Percentiles rank a stretch among this genome's conserved stretches.
These are phyloP conservation scores for Bhutanitis thaidina DNA, from an alignment of 2,888 invertebrate species.

Conservation along the genomic window DNA sequence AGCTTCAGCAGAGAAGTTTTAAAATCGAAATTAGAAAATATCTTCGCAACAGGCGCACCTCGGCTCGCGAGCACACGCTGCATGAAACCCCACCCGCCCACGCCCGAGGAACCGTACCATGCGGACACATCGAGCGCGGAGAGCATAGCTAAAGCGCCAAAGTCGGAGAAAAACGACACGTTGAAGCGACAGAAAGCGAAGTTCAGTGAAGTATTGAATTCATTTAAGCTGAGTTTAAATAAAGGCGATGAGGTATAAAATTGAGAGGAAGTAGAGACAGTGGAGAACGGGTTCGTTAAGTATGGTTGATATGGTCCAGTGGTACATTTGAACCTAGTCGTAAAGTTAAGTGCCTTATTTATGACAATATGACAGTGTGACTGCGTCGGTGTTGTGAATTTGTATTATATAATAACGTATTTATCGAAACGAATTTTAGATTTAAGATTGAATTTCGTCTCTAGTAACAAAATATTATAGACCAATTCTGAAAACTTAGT, in stretches of 20 bases:
- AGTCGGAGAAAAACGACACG: slow-evolving; percentile 69
- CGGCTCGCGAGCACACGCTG: slow-evolving; percentile 50
- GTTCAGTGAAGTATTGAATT: slow-evolving; percentile 65
- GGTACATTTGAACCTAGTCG: slow-evolving; percentile 43
- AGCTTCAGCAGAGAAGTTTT: slow-evolving; percentile 59
- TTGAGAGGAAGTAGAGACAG: neutral
- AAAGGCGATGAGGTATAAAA: slow-evolving; percentile 56
- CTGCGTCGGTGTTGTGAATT: slow-evolving; percentile 20
- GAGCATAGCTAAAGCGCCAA: slow-evolving; percentile 55
- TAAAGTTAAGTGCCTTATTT: slow-evolving; percentile 58
- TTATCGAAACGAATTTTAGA: slow-evolving; percentile 17
- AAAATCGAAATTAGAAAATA: slow-evolving; percentile 62
- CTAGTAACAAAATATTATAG: slow-evolving; percentile 16
- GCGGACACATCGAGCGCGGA: slow-evolving; percentile 55
- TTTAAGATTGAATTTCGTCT: slow-evolving; percentile 21
- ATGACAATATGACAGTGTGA: slow-evolving; percentile 25
- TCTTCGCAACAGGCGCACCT: slow-evolving; percentile 61
- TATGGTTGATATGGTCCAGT: neutral
- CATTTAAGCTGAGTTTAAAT: slow-evolving; percentile 60
- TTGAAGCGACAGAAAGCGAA: slow-evolving; percentile 64
- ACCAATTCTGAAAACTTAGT: neutral
- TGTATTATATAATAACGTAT: slow-evolving; percentile 16
- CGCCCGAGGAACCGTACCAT: slow-evolving; percentile 58
- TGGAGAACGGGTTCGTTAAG: slow-evolving; percentile 17
- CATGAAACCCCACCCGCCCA: slow-evolving; percentile 60